Conservation (phyloP, 2,797 vertebrate species). For the Tympanoctomys barrerae region DNA sequence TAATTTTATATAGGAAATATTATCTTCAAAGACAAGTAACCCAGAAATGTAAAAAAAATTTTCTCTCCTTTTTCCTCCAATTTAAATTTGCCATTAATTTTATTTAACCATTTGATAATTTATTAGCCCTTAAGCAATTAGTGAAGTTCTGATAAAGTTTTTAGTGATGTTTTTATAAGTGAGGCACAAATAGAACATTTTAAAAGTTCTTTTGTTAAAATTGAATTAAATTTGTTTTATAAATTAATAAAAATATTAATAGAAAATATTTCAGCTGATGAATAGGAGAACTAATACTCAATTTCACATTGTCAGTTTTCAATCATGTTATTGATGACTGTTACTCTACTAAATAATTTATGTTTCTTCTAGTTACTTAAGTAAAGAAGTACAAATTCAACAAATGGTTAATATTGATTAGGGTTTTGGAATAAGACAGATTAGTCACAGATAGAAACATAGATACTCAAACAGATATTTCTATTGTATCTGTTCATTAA, state of each 20-base stretch:
- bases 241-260: not conserved
- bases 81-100: conserved; percentile 5
- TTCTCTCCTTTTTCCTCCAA: not conserved
- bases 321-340: not conserved
- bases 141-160: no score
- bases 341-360: not conserved
- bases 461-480: not conserved
- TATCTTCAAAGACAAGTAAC: conserved; percentile 39
- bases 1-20: conserved; percentile 26
- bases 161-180: not conserved
- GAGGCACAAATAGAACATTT: not conserved
- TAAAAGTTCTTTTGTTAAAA: conserved; percentile 24
- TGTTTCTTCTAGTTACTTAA: not conserved
- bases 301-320: not conserved
- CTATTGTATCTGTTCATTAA: not conserved
- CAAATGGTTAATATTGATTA: not conserved
- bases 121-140: not conserved
- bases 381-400: not conserved
- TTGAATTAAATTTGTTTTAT: not conserved
- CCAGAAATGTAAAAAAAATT: not conserved
- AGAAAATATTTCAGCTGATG: not conserved
- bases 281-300: not conserved
- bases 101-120: not conserved
- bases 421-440: not conserved
- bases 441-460: not conserved